Conservation (phyloP, 2,113 vertebrate species). For the Lucifuga dentata region DNA sequence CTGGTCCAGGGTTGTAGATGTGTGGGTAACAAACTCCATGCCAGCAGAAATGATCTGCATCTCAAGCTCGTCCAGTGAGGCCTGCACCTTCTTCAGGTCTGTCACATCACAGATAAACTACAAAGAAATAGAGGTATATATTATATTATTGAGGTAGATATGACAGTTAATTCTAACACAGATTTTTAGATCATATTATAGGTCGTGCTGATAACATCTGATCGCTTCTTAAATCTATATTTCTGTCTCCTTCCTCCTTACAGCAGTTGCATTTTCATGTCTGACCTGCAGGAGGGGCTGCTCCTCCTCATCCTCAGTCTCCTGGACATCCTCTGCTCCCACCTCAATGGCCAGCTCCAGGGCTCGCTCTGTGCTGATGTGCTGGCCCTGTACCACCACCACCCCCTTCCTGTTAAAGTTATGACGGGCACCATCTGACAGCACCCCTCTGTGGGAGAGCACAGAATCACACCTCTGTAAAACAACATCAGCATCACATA, state of each 20-base stretch:
- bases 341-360: conserved; percentile 90
- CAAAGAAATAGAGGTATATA: conserved; percentile 7
- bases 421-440: conserved; percentile 82
- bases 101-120: conserved; percentile 88
- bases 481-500: neutral
- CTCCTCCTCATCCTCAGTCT: conserved; percentile 87
- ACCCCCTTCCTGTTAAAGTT: conserved; percentile 86
- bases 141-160: too few species aligned
- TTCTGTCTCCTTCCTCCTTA: neutral
- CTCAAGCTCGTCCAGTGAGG: conserved; percentile 81
- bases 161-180: too few species aligned
- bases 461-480: conserved; percentile 6
- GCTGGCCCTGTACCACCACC: conserved; percentile 73
- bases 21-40: conserved; percentile 84
- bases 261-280: neutral
- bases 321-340: conserved; percentile 88
- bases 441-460: conserved; percentile 77
- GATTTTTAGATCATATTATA: too few species aligned
- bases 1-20: conserved; percentile 70
- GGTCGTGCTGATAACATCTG: too few species aligned
- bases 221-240: too few species aligned
- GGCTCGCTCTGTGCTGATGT: conserved; percentile 83
- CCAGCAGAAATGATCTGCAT: conserved; percentile 77
- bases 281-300: conserved; percentile 83
- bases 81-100: conserved; percentile 79